These are phyloP conservation scores for Luffia ferchaultella DNA, from an alignment of 2,888 invertebrate genomes.

Conservation along the genomic window DNA sequence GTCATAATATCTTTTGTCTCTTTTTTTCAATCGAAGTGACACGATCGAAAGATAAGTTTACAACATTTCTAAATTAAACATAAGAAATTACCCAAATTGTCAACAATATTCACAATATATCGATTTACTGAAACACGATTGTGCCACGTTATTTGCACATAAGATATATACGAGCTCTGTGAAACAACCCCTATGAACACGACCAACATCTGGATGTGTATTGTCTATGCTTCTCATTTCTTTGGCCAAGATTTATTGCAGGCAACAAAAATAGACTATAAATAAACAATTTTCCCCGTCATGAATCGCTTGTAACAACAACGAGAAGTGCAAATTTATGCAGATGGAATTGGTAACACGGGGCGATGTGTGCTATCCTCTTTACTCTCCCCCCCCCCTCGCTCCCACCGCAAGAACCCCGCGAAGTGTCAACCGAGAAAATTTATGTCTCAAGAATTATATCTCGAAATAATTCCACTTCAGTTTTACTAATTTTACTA, in stretches of 20 bases:
- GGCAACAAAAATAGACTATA: slow-evolving; percentile 32
- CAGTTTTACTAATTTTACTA: too few species aligned
- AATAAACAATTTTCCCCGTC: slow-evolving; percentile 50
- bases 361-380: background rate
- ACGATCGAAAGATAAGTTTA: too few species aligned
- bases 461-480: too few species aligned
- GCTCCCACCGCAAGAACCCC: background rate
- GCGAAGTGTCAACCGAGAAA: background rate
- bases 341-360: slow-evolving; percentile 24
- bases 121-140: too few species aligned
- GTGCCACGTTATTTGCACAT: too few species aligned
- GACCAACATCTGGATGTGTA: background rate
- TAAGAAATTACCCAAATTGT: too few species aligned
- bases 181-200: too few species aligned
- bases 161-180: too few species aligned
- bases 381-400: background rate
- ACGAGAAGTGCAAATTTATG: slow-evolving; percentile 56
- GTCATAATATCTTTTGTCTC: too few species aligned
- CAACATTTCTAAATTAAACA: too few species aligned
- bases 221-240: slow-evolving; percentile 1
- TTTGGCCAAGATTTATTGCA: slow-evolving; percentile 17
- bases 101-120: too few species aligned
- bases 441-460: background rate
- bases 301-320: slow-evolving; percentile 46
- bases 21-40: too few species aligned